Conservation (phyloP, 1,140 invertebrate species). For the Cherax quadricarinatus region DNA sequence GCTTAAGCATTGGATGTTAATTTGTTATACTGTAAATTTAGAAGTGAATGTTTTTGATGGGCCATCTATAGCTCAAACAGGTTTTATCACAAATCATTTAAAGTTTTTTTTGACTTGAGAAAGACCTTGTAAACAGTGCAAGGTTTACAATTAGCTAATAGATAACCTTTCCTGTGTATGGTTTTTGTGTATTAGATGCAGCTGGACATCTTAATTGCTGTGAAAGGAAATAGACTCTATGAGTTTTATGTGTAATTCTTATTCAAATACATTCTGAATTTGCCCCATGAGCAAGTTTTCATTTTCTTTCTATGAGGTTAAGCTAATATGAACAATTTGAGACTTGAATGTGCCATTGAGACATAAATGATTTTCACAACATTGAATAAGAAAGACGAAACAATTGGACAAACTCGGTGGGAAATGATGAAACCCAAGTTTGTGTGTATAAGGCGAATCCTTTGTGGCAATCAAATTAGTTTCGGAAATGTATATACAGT, state of each 20-base stretch:
- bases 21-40: background rate
- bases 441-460: too few species aligned
- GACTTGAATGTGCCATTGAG: too few species aligned
- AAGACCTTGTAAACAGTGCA: background rate
- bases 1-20: background rate
- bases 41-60: background rate
- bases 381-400: too few species aligned
- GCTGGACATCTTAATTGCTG: slow-evolving; percentile 30
- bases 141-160: background rate
- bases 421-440: too few species aligned
- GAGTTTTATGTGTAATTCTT: slow-evolving; percentile 60
- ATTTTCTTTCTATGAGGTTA: background rate
- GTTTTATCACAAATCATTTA: slow-evolving; percentile 1
- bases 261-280: slow-evolving; percentile 60
- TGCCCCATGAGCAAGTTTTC: slow-evolving; percentile 35
- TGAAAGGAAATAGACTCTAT: slow-evolving; percentile 46
- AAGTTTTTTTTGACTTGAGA: background rate
- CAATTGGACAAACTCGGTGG: too few species aligned
- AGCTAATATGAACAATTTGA: too few species aligned
- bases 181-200: slow-evolving; percentile 55
- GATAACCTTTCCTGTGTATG: slow-evolving; percentile 40
- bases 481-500: too few species aligned
- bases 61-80: slow-evolving; percentile 2
- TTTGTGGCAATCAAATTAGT: too few species aligned
- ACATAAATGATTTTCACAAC: too few species aligned